Evolutionary conservation across 2,797 vertebrate genomes (phyloP), one percentile per base, ranked within the genome.

Genomic region (Danio tinwini): DNA sequence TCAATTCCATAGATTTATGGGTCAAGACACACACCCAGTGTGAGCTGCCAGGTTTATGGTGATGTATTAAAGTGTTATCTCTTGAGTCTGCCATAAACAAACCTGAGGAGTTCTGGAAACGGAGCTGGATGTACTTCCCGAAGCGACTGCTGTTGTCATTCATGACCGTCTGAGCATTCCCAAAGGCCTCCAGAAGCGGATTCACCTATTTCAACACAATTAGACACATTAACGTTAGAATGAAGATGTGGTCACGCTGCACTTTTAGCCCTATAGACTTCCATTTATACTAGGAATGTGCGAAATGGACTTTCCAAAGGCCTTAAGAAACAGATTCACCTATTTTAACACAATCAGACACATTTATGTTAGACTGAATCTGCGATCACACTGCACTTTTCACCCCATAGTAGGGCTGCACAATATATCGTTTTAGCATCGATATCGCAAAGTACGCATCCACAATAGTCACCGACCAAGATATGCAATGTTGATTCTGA

Each of bases 71-170:
- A 7, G 10, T 19, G 50, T 40, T 68, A 2, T 42, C 17, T 40
- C 40, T 58, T 29, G 8, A 40, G 19, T 14, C 5, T 16, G 40
- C 47, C 11, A 4, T n/a, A 19, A 62, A 69, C 77, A 80, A 21
- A 94, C 93, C 93, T 65, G 89, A 88, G 14, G 89, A 91, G 19
- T 87, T 87, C 69, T 88, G 89, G 85, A 94, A 94, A 83, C 91
- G 90, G 14, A 94, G 89, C 76, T 94, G 93, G 82, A 94, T 92
- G 59, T 93, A 94, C 82, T 94, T 94, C 80, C 94, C 93, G 77
- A 92, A 92, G 9, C 91, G 88, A 81, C 93, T 94, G 81, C 94
- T 94, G 88, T 94, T 94, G 86, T 93, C 90, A 80, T 94, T 94
- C 93, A 92, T 93, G 74, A 92, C 91, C 4, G 94, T 94, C 81